Base-by-base conservation (phyloP, 2,888 invertebrate genomes). In the Craniophora ligustri region DNA sequence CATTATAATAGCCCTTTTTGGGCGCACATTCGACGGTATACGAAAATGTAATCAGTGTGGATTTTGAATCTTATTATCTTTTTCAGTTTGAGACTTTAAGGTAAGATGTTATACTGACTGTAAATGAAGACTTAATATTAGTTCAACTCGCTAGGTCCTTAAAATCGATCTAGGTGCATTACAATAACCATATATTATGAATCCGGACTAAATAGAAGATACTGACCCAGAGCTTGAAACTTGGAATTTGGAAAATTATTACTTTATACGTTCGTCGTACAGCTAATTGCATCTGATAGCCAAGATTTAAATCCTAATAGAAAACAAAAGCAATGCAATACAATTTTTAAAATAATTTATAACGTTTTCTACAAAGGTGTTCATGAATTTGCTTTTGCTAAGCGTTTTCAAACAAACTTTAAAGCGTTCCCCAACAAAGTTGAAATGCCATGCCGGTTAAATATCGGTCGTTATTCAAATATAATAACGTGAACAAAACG, bases 401-500 rank as follows among this genome's bases (percentile, higher is more conserved):
- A 70, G 62, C 39, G 57, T 28, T 71, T 71, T 41, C 18, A 28
- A 72, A 39, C 48, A 53, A 69, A 70, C 62, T 62, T 70, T 66
- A 65, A 62, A 66, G 56, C 47, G 49, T 65, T 70, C 46, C 45
- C 55, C 32, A 62, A 54, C 56, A 47, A 55, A 72, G 58, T 69
- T 70, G 21, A 35, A 59, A 41, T 56, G 55, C 55, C 41, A 36
- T 56, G 55, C 58, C 45, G 55, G 55, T 51, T 69, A 42, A 50
- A 50, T 69, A 69, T 70, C 49, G 70, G 57, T 59, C 67, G 70
- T 71, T 66, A 73, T 53, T 73, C 51, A 53, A 53, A 63, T 58
- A 55, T 58, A 72, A 68, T 67, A 72, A 67, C 50, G 62, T 62
- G 62, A 66, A 26, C 26, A 26, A n/a, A n/a, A n/a, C 26, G 56